Conservation (phyloP, 2,888 invertebrate genomes). For the Heliconius aoede region DNA sequence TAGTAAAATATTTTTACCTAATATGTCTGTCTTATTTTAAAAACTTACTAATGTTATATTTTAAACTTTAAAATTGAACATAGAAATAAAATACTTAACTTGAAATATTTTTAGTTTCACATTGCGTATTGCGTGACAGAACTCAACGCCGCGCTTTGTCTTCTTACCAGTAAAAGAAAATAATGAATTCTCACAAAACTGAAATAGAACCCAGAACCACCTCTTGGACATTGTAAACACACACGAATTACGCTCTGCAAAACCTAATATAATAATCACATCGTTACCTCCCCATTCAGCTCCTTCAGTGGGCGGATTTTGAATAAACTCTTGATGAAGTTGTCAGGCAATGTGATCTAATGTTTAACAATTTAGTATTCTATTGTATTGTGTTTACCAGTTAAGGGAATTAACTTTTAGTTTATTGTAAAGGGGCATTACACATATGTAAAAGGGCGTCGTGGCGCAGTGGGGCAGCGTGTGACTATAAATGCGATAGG, state of each 20-base stretch:
- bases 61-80: too few relatives aligned
- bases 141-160: too few relatives aligned
- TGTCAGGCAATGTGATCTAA: background rate
- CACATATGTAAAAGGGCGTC: too few relatives aligned
- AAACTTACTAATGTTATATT: too few relatives aligned
- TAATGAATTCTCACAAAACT: background rate
- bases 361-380: background rate
- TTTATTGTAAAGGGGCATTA: background rate
- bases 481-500: too few relatives aligned
- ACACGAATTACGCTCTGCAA: background rate
- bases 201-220: background rate
- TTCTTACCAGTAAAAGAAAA: background rate
- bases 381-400: background rate
- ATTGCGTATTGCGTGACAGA: too few relatives aligned
- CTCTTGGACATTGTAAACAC: constrained; percentile 2
- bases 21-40: too few relatives aligned
- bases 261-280: background rate
- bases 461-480: too few relatives aligned
- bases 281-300: background rate
- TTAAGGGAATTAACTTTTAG: background rate
- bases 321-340: background rate
- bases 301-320: background rate
- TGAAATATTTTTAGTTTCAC: too few relatives aligned
- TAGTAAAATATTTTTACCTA: too few relatives aligned
- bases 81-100: too few relatives aligned